Base-by-base conservation (phyloP, 92 coral and sea anemone genomes). In the Actinernus sp. region DNA sequence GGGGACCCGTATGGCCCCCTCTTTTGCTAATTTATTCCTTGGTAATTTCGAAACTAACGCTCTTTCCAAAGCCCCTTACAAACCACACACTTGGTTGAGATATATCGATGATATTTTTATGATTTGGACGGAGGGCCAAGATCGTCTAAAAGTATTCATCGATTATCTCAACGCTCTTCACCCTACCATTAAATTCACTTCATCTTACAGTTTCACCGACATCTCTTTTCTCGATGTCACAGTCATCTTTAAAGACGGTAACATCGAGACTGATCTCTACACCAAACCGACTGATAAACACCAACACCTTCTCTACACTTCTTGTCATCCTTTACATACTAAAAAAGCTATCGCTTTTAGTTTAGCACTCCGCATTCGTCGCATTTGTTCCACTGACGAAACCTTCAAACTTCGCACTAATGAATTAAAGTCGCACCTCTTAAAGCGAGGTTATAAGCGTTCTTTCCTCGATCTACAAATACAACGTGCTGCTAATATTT, bases 101-200 rank as follows among this genome's bases (percentile, higher is more conserved):
- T 65, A 48, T n/a, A 54, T 68, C 17, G 76, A 68, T 68, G 63
- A 68, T 26, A 55, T 68, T 18, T 68, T 68, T 26, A 68, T 68
- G 49, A 44, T 54, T 16, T 68, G 74, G 74, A 50, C 61, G n/a
- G 61, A 66, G 59, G 74, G 74, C 22, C 57, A 49, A 26, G 74
- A 54, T 34, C 31, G n/a, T 4, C 25, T 36, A 23, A 34, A 33
- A 10, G 36, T 34, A 14, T 58, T 58, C 49, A 28, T 26, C 12
- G 41, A 24, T 55, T 54, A 54, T 54, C 60, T 54, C 31, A 54
- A 43, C 79, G n/a, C n/a, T n/a, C n/a, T n/a, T n/a, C n/a, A 71
- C 23, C 3, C 36, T 3, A 71, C 38, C 4, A 71, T 71, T 3
- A 71, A 71, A 17, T 56, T 71, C 24, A 57, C 68, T 14, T 41